Conservation (phyloP, 2,888 invertebrate genomes). For the Hanleya hanleyi region DNA sequence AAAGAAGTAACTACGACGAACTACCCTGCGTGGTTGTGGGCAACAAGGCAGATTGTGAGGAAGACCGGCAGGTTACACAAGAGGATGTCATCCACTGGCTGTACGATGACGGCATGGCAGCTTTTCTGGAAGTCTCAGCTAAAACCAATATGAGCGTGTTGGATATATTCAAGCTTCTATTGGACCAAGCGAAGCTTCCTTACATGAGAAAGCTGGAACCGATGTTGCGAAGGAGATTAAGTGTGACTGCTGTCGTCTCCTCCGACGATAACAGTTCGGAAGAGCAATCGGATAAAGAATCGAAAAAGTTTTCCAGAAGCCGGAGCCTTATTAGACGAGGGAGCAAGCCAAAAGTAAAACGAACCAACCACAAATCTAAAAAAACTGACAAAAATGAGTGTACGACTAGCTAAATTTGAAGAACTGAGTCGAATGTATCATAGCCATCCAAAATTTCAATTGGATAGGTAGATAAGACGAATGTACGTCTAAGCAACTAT, state of each 20-base stretch:
- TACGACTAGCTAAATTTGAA: neutral
- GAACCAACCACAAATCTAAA: slow-evolving; percentile 38
- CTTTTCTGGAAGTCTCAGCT: slow-evolving; percentile 71
- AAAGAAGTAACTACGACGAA: slow-evolving; percentile 83
- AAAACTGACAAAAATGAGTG: slow-evolving; percentile 64
- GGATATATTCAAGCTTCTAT: slow-evolving; percentile 86
- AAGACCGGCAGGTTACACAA: slow-evolving; percentile 78
- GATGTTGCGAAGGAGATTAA: slow-evolving; percentile 81
- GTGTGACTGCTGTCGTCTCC: slow-evolving; percentile 76
- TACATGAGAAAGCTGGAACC: slow-evolving; percentile 55
- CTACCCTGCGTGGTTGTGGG: slow-evolving; percentile 98
- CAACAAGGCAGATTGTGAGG: slow-evolving; percentile 91
- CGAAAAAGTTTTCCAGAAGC: slow-evolving; percentile 74
- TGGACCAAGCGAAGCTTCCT: slow-evolving; percentile 83
- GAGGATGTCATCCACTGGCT: slow-evolving; percentile 88
- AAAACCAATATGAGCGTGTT: slow-evolving; percentile 81
- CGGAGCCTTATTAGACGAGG: slow-evolving; percentile 86
- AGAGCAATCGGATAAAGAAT: slow-evolving; percentile 66
- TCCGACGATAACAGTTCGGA: slow-evolving; percentile 78
- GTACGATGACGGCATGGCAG: slow-evolving; percentile 67
- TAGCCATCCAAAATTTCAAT: no score
- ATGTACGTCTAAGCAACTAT: no score
- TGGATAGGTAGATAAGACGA: no score
- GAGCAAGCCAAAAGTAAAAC: slow-evolving; percentile 76
- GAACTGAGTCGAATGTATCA: no score